phyloP scores from a whole-genome alignment of 2,888 invertebrate genomes.

The Tachina lurida region DNA sequence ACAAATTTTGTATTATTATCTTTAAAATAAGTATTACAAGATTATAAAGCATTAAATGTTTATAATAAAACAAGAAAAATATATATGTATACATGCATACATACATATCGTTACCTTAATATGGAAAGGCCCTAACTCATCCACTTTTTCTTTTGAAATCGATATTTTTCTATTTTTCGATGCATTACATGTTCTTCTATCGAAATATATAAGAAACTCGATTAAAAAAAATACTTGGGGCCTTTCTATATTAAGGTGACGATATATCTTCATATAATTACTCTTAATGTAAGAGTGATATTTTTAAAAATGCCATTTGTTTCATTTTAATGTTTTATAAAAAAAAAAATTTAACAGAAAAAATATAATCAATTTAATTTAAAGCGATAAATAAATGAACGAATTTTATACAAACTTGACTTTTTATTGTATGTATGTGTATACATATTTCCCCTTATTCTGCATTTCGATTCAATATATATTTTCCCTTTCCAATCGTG shows the following conservation, averaged over 20 bases:
- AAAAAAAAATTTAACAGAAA: constrained; percentile 21
- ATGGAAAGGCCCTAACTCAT: no score
- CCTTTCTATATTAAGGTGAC: no score
- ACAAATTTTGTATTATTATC: constrained; percentile 43
- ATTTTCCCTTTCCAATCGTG: no score
- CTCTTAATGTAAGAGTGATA: constrained; percentile 13
- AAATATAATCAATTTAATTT: neutral
- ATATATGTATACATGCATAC: neutral
- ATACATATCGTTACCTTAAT: no score
- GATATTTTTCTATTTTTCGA: no score
- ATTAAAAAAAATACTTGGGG: no score
- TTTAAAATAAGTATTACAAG: constrained; percentile 27
- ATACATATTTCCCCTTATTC: no score
- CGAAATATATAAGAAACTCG: no score
- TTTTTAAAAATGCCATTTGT: constrained; percentile 57
- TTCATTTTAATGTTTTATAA: constrained; percentile 33
- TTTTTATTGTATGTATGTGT: neutral
- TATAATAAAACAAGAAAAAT: constrained; percentile 9
- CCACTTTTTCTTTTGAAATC: no score
- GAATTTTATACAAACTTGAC: constrained; percentile 3
- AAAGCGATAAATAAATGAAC: constrained; percentile 25
- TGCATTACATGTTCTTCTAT: no score
- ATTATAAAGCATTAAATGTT: constrained; percentile 22
- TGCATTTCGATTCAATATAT: no score
- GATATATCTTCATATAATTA: no score